Conservation (phyloP, 1,140 invertebrate genomes). For the Limonius californicus region DNA sequence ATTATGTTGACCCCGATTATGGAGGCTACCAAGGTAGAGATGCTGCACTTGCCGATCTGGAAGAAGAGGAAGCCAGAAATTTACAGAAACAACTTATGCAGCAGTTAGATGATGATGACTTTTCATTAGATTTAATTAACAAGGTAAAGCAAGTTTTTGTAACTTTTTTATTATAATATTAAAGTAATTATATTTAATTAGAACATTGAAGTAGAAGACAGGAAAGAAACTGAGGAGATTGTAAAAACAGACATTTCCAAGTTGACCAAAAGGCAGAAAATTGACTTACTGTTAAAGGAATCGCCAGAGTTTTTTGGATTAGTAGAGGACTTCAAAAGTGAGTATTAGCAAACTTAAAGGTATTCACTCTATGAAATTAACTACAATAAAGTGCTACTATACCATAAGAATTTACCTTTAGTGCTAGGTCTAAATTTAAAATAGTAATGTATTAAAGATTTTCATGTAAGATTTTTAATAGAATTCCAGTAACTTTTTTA, state of each 20-base stretch:
- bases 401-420: no score
- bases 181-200: neutral
- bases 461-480: no score
- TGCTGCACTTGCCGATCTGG: slow-evolving; percentile 69
- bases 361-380: no score
- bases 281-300: slow-evolving; percentile 73
- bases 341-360: no score
- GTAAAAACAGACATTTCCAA: slow-evolving; percentile 71
- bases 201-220: slow-evolving; percentile 22
- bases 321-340: slow-evolving; percentile 73
- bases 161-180: neutral
- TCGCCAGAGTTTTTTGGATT: slow-evolving; percentile 78
- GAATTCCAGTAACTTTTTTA: no score
- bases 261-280: slow-evolving; percentile 69
- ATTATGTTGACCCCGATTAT: slow-evolving; percentile 86
- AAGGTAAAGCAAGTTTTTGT: slow-evolving; percentile 24
- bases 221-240: slow-evolving; percentile 49
- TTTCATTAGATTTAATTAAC: slow-evolving; percentile 65
- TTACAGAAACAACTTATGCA: slow-evolving; percentile 75
- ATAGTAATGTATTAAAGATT: no score
- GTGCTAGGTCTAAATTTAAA: no score
- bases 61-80: slow-evolving; percentile 80
- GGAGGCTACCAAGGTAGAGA: slow-evolving; percentile 68
- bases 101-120: slow-evolving; percentile 78
- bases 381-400: no score